Conservation (phyloP, 92 coral and sea anemone genomes). For the Micromussa lordhowensis region DNA sequence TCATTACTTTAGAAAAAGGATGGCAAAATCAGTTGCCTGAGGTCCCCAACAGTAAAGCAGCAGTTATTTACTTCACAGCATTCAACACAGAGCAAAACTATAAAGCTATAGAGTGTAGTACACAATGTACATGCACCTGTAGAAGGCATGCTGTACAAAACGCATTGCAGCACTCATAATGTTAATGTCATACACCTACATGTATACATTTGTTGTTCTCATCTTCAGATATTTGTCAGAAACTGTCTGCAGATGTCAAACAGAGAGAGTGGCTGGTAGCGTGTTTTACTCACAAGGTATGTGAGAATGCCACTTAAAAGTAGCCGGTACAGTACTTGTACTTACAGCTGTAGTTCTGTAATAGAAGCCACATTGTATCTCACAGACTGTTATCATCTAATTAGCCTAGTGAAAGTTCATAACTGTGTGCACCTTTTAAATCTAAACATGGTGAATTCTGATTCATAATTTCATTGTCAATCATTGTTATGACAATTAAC, state of each 20-base stretch:
- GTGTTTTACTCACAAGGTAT: slow-evolving; percentile 96
- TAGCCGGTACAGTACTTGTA: not conserved
- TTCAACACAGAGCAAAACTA: no score
- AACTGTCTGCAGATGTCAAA: slow-evolving; percentile 90
- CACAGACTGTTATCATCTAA: not conserved
- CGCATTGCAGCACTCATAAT: not conserved
- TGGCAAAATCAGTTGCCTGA: no score
- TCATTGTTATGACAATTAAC: no score
- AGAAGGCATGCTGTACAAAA: not conserved
- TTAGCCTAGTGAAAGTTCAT: not conserved
- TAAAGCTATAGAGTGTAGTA: not conserved
- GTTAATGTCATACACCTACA: no score
- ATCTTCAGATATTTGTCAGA: slow-evolving; percentile 92
- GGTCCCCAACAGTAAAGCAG: no score
- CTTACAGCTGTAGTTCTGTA: no score
- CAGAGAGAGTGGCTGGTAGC: slow-evolving; percentile 99
- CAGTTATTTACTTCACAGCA: no score
- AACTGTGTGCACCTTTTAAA: not conserved
- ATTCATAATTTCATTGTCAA: no score
- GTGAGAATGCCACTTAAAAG: not conserved
- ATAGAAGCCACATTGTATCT: not conserved
- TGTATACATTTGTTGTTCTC: not conserved
- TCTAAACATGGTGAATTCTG: not conserved
- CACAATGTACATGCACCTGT: no score
- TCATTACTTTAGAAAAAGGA: no score